Evolutionary conservation across 2,113 vertebrate genomes (phyloP), one percentile per base, ranked within the genome.

Genomic region (Craseonycteris thonglongyai): DNA sequence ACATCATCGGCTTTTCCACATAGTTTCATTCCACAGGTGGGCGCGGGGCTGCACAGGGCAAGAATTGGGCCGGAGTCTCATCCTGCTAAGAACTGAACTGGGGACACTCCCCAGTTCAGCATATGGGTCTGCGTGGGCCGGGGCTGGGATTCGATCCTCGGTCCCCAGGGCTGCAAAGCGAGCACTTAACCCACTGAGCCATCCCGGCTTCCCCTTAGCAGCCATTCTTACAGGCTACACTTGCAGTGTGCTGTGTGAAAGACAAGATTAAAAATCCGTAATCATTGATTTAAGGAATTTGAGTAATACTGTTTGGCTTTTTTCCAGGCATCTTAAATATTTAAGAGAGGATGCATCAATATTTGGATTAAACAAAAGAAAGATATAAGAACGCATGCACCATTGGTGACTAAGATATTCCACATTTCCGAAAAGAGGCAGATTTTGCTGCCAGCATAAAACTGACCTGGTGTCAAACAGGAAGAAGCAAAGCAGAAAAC

Each of bases 281-380:
- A 93, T 88, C 82, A 96, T 66, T 89, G 86, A 96, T 96, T 92
- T 75, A 86, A 96, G 68, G 82, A 95, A 96, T 95, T 88, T 82
- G 86, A 92, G 81, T 66, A 88, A 90, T 69, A 96, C 61, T 74
- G 35, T 88, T 90, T 94, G 93, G 30, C 61, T 89, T 81, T 95
- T 82, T 49, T 61, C 28, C 51, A 91, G 63, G 79, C 82, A 95
- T 95, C 86, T 72, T 95, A 91, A 95, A 93, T 93, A 95, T 88
- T 90, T 96, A 63, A 91, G 58, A 86, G 68, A 94, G 91, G 92
- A 94, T 74, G 54, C 74, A 61, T 96, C 94, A 95, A 86, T 95
- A 94, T 96, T 96, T 91, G 93, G 54, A 88, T 80, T 71, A 94
- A 95, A 93, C 51, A n/a, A 89, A 95, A 75, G 63, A 63, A 93